phyloP scores from a whole-genome alignment of 2,888 invertebrate species.

The Adelognathus sp. region DNA sequence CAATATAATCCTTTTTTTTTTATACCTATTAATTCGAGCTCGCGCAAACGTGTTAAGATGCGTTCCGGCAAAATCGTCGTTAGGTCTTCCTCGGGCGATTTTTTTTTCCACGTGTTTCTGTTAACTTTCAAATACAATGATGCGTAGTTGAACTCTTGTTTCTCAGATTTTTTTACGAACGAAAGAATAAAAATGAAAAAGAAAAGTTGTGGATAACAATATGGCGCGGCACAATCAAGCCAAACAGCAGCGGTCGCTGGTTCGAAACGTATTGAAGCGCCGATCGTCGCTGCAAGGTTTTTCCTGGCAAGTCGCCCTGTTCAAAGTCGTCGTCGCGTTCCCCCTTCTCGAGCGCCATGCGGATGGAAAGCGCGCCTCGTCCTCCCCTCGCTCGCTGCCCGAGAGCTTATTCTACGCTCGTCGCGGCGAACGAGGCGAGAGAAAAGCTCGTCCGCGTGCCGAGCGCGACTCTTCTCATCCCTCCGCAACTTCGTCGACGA shows the following conservation, averaged over 20 bases:
- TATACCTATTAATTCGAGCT: constrained; percentile 54
- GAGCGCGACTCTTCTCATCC: too few species aligned
- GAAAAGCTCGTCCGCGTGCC: constrained; percentile 51
- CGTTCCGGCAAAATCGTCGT: constrained; percentile 29
- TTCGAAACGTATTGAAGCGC: constrained; percentile 80
- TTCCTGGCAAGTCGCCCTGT: constrained; percentile 72
- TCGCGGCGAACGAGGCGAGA: constrained; percentile 22
- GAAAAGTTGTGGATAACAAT: constrained; percentile 75
- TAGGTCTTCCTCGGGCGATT: not conserved
- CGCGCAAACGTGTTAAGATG: constrained; percentile 30
- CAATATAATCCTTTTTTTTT: too few species aligned
- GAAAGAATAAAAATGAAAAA: too few species aligned
- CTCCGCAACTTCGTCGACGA: constrained; percentile 53
- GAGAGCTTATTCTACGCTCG: too few species aligned
- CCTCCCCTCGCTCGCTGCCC: constrained; percentile 14
- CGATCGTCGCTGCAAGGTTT: constrained; percentile 62
- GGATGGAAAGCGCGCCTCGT: constrained; percentile 61
- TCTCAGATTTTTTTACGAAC: constrained; percentile 6
- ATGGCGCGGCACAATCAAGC: constrained; percentile 82
- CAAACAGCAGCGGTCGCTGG: constrained; percentile 82
- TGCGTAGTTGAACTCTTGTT: not conserved
- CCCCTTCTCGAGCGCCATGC: constrained; percentile 72
- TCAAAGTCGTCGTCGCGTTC: too few species aligned
- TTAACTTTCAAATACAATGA: not conserved
- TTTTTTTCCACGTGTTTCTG: not conserved